Conservation (phyloP, 2,888 invertebrate species). For the Heliconius erato region DNA sequence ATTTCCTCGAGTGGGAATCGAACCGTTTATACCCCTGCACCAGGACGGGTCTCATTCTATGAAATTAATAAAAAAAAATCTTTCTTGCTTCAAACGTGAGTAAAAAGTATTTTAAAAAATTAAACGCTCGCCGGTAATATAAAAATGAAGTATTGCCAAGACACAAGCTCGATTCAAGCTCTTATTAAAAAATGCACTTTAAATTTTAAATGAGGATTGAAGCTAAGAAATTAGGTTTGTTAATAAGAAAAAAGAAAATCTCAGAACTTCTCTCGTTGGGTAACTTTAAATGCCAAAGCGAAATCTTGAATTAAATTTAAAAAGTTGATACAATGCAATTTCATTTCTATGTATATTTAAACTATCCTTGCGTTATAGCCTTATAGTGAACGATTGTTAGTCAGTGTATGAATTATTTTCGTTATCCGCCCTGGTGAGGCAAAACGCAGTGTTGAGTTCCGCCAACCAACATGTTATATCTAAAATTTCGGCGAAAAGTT, state of each 20-base stretch:
- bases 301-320: constrained; percentile 15
- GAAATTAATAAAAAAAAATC: not conserved
- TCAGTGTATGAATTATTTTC: no score
- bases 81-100: not conserved
- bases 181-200: not conserved
- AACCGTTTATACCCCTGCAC: no score
- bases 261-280: constrained; percentile 18
- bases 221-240: constrained; percentile 37
- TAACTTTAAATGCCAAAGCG: constrained; percentile 3
- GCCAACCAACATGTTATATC: not conserved
- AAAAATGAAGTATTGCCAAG: not conserved
- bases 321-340: not conserved
- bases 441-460: no score
- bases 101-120: constrained; percentile 4
- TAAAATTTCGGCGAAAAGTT: no score
- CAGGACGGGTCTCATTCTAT: not conserved
- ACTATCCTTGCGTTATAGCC: no score
- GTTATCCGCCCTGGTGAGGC: no score
- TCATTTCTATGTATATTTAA: not conserved
- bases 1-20: no score
- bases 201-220: constrained; percentile 9
- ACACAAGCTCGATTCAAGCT: constrained; percentile 3
- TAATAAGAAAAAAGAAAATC: constrained; percentile 27
- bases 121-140: not conserved
- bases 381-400: no score